Evolutionary conservation across 2,113 vertebrate species (phyloP).

Genomic region (Varanus komodoensis): DNA sequence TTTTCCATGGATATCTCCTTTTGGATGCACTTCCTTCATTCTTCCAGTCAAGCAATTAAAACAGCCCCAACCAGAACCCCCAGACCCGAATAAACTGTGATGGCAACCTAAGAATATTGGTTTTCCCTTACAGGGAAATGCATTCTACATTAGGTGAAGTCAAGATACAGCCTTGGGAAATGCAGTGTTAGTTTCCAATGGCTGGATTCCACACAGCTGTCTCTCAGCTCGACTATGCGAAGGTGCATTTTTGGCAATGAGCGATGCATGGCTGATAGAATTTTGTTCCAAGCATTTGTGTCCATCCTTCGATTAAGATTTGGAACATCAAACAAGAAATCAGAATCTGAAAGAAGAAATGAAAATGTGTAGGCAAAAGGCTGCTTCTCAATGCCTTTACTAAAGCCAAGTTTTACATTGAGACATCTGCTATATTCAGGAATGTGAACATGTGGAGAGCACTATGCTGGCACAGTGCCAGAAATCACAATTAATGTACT

Average conservation of each 20-base stretch:
- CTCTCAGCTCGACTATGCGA: neutral
- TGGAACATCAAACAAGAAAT: conserved; percentile 43
- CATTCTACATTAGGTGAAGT: neutral
- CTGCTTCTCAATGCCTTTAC: conserved; percentile 14
- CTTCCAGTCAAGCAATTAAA: neutral
- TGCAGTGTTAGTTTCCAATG: too few species aligned
- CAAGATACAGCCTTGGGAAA: neutral
- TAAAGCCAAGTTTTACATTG: conserved; percentile 7
- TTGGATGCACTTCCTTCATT: neutral
- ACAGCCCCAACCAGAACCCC: neutral
- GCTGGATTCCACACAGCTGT: neutral
- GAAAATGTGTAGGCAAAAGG: conserved; percentile 63
- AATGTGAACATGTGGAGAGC: conserved; percentile 48
- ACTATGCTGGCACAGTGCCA: conserved; percentile 34
- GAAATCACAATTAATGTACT: conserved; percentile 63
- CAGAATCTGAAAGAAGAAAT: conserved; percentile 66
- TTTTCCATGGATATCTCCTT: neutral
- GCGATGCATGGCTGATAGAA: conserved; percentile 41
- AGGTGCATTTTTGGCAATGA: neutral
- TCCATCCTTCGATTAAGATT: conserved; percentile 52
- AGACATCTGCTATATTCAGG: conserved; percentile 48
- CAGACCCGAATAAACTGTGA: neutral
- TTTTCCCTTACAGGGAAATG: neutral
- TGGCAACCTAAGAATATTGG: neutral
- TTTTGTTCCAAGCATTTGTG: conserved; percentile 39